phyloP scores from a whole-genome alignment of 2,113 vertebrate genomes.

The Paraplagusia blochii region DNA sequence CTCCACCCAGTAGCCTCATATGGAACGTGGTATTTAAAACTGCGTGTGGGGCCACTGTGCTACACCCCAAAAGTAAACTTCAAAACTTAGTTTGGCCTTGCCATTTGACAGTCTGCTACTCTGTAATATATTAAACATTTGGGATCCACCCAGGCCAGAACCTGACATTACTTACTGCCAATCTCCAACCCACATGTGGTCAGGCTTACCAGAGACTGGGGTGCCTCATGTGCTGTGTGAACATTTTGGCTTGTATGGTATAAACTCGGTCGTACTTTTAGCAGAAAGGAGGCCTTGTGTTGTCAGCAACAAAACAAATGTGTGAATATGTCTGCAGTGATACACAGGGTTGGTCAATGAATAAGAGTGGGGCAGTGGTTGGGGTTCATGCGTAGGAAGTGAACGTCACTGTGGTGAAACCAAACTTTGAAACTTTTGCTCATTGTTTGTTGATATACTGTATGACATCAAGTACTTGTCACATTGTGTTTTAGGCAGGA shows the following conservation, averaged over 20 bases:
- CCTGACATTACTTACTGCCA: constrained; percentile 51
- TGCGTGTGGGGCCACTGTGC: constrained; percentile 52
- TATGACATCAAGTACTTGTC: not conserved
- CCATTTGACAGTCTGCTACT: constrained; percentile 25
- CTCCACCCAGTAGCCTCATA: constrained; percentile 59
- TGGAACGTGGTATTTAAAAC: constrained; percentile 53
- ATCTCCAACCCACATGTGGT: constrained; percentile 49
- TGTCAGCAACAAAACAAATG: constrained; percentile 8
- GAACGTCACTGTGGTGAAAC: not conserved
- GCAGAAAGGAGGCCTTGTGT: not conserved
- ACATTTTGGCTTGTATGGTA: constrained; percentile 16
- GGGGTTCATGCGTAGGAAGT: not conserved
- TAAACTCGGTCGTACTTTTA: constrained; percentile 10
- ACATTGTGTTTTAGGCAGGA: not conserved
- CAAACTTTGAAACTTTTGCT: not conserved
- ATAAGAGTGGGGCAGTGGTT: not conserved
- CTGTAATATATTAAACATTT: constrained; percentile 50
- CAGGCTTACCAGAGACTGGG: constrained; percentile 13
- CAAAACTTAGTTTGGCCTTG: constrained; percentile 31
- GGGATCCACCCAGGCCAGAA: constrained; percentile 46
- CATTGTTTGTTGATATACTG: not conserved
- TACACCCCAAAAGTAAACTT: constrained; percentile 68
- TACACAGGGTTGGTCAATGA: not conserved
- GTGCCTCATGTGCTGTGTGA: not conserved
- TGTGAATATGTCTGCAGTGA: constrained; percentile 16